Conservation (phyloP, 37 sponge, comb jelly and placozoan species). For the Dysidea cf. avara region DNA sequence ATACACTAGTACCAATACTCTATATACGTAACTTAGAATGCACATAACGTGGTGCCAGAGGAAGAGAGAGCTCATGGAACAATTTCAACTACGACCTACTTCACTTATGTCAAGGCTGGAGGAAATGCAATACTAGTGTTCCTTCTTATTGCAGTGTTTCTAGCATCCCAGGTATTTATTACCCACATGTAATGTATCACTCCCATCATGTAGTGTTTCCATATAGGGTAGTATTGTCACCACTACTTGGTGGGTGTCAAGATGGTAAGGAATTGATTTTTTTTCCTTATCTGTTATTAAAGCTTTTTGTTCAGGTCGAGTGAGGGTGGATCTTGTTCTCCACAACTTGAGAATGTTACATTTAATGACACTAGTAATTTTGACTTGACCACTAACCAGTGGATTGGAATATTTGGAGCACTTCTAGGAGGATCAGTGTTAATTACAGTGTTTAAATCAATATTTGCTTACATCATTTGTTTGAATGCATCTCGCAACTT, state of each 20-base stretch:
- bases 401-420: conserved; percentile 45
- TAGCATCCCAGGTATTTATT: not conserved
- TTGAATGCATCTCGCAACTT: conserved; percentile 56
- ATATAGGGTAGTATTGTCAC: conserved; percentile 36
- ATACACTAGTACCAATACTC: too few relatives aligned
- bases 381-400: not conserved
- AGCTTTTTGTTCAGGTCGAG: too few relatives aligned
- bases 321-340: too few relatives aligned
- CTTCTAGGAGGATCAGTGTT: conserved; percentile 12
- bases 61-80: conserved; percentile 63
- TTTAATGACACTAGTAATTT: too few relatives aligned
- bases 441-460: conserved; percentile 25
- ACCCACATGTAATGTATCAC: too few relatives aligned
- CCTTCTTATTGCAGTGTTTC: conserved; percentile 49
- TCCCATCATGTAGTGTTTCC: not conserved
- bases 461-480: conserved; percentile 27
- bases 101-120: conserved; percentile 52
- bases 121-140: conserved; percentile 36
- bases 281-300: too few relatives aligned
- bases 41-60: not conserved
- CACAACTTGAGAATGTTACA: too few relatives aligned
- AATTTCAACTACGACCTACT: conserved; percentile 59
- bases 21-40: too few relatives aligned
- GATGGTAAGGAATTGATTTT: conserved; percentile 39
- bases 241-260: conserved; percentile 68